Evolutionary conservation across 2,113 vertebrate species (phyloP), one percentile per base, ranked within the genome.

Genomic region (Carassius gibelio): DNA sequence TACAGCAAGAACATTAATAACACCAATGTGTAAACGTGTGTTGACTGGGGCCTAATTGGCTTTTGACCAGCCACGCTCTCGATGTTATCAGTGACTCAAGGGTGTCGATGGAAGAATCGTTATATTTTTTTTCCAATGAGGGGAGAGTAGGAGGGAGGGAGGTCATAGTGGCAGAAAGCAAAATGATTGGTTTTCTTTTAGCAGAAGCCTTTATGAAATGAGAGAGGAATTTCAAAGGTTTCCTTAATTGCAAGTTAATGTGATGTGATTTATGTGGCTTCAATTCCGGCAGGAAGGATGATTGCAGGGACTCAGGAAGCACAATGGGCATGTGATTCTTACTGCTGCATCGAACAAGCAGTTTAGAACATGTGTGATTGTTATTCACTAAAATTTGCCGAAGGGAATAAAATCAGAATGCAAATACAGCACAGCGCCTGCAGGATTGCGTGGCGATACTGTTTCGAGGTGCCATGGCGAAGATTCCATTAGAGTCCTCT

Each of bases 151-250:
- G 75, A 71, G 36, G 26, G 36, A 59, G 36, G 48, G 34, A 38
- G 81, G 83, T 87, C 84, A 88, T 81, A 57, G 81, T 85, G 36
- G 83, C 79, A 68, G 71, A 86, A 48, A 80, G 76, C 82, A 84
- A 86, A 87, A 87, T 89, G 72, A 87, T 88, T 89, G 84, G 77
- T 87, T 90, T 89, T 81, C 85, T 87, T 89, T 86, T 82, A 86
- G 75, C 64, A 5, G 30, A 84, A 80, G 79, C 72, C 36, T 84
- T 86, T 83, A 89, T 87, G 84, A 87, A 84, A 82, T 87, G 75
- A 83, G 77, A 88, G 81, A 57, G 77, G 77, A 68, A 82, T 89
- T 87, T 88, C 76, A 88, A 90, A 88, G 83, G 76, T 80, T 78
- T 48, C 78, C 66, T 42, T 87, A 90, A 89, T 88, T 89, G 89